Evolutionary conservation across 2,113 vertebrate species (phyloP), one percentile per base, ranked within the genome.

Genomic region (Manacus vitellinus): DNA sequence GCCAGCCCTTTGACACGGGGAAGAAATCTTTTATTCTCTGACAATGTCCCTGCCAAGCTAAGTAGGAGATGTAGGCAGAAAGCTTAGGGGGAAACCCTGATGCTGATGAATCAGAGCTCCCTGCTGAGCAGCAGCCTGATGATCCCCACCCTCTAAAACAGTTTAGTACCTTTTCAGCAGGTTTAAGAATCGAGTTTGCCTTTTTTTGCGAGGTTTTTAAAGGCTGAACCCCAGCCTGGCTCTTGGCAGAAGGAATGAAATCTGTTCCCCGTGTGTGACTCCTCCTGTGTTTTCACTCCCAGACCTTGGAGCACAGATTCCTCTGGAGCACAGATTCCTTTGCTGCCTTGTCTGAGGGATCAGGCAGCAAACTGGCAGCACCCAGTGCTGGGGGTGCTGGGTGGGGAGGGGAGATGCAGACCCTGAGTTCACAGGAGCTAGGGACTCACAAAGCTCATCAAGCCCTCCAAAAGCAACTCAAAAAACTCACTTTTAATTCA

Each of bases 91-190:
- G 81, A 92, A 94, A 74, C 91, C 86, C 91, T 92, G 91, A 71
- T 59, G 86, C 86, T 93, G 96, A 93, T 97, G 95, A 97, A 97
- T 97, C 86, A 66, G 78, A 85, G 94, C 87, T 93, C 88, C 95
- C 85, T 62, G 86, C 95, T 78, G 92, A 90, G 91, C 5, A 89
- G 93, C 85, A 94, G 92, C 72, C 92, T 91, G 93, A 63, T 95
- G 94, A 94, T 74, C 89, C 68, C 89, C 61, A 92, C 84, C 85
- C 73, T 82, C 92, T 47, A 92, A 95, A 95, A 94, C 94, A 84
- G 74, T 88, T 95, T 66, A 44, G 78, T 47, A 41, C 43, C 61
- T 89, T 94, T 97, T 43, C 90, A 89, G 77, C 67, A 67, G 71
- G 41, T 93, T 41, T 51, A 88, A 62, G 85, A 89, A 92, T 46